A percentile compares a stretch with the other conserved stretches of the same genome.
Evolutionary conservation across 2,888 invertebrate genomes (phyloP).

Genomic region (Agapostemon virescens): DNA sequence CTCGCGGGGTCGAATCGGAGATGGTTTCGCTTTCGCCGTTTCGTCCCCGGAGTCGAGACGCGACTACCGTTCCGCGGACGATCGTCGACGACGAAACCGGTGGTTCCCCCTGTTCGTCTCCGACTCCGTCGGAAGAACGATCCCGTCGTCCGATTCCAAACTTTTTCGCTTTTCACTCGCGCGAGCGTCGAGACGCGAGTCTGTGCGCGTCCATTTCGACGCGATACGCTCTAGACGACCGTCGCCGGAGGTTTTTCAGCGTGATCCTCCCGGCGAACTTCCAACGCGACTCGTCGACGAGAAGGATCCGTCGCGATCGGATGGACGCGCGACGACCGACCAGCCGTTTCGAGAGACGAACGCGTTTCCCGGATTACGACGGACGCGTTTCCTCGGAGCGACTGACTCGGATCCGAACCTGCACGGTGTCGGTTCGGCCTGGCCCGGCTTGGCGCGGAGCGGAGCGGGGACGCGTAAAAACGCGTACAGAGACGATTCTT

Average conservation of each 20-base stretch:
- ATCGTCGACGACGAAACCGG: neutral
- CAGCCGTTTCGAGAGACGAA: neutral
- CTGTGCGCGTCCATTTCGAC: slow-evolving; percentile 12
- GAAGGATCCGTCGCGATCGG: neutral
- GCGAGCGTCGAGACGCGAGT: neutral
- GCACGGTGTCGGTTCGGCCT: slow-evolving; percentile 14
- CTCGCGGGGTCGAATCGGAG: neutral
- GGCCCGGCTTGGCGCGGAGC: neutral
- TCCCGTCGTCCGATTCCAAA: neutral
- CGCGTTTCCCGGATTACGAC: slow-evolving; percentile 9
- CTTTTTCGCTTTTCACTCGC: no score
- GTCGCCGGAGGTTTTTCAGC: neutral
- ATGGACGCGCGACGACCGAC: neutral
- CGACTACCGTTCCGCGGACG: neutral
- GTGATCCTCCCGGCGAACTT: neutral
- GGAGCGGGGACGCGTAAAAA: slow-evolving; percentile 41
- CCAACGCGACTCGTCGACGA: neutral
- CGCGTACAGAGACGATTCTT: slow-evolving; percentile 45
- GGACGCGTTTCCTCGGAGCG: slow-evolving; percentile 24
- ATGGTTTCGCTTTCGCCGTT: neutral
- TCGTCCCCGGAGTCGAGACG: neutral
- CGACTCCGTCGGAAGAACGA: neutral
- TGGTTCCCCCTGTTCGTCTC: neutral
- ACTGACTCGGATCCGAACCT: slow-evolving; percentile 31
- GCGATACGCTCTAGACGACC: neutral